Conservation (phyloP, 2,888 invertebrate genomes). For the Carterocephalus palaemon region DNA sequence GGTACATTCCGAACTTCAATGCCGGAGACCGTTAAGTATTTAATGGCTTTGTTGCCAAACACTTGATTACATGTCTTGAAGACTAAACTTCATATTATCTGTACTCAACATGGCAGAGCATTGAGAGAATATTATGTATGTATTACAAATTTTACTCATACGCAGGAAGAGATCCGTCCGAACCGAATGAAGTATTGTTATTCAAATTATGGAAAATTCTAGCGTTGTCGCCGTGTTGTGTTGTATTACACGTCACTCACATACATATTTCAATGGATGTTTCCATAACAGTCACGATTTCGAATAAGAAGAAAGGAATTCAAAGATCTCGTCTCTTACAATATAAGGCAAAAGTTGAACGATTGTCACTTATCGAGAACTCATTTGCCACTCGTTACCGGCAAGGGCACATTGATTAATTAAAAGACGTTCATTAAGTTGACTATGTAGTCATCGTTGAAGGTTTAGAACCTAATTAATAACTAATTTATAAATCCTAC, state of each 20-base stretch:
- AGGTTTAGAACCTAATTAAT: conserved; percentile 18
- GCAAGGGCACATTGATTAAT: conserved; percentile 22
- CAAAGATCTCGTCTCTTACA: conserved; percentile 21
- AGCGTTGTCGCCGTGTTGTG: conserved; percentile 12
- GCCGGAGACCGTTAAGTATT: too few species aligned
- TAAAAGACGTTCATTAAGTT: conserved; percentile 24
- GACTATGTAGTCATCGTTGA: conserved; percentile 12
- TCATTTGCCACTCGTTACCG: conserved; percentile 12
- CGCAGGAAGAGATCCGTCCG: too few species aligned
- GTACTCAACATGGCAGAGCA: too few species aligned
- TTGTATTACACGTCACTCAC: conserved; percentile 23
- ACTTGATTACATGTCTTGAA: too few species aligned
- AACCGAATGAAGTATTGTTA: conserved; percentile 21
- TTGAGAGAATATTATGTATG: too few species aligned
- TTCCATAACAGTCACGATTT: conserved; percentile 33
- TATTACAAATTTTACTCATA: too few species aligned
- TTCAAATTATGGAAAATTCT: conserved; percentile 24
- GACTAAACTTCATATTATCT: too few species aligned
- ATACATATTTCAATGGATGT: conserved; percentile 20
- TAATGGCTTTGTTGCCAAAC: too few species aligned
- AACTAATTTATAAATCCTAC: too few species aligned
- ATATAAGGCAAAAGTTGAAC: conserved; percentile 25
- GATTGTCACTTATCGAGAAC: conserved; percentile 23
- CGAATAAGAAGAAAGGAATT: conserved; percentile 32
- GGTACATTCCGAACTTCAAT: too few species aligned